Conservation (phyloP, 37 sponge, comb jelly and placozoan genomes). For the Mnemiopsis leidyi region DNA sequence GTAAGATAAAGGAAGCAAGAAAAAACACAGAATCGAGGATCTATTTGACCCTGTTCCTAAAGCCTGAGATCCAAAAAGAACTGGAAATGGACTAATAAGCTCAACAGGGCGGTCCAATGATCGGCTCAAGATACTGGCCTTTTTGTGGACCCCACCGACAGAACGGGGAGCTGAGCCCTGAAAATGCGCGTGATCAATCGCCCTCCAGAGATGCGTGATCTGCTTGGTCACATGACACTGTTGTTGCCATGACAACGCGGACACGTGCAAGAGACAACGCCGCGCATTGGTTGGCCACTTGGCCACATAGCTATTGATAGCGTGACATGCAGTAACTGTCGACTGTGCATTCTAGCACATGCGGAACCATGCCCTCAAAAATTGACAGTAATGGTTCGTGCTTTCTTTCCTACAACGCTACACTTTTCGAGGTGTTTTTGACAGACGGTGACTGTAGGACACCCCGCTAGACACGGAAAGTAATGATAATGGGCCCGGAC, state of each 20-base stretch:
- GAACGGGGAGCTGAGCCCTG: background rate
- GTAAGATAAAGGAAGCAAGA: background rate
- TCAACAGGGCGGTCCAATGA: background rate
- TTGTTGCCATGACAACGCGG: conserved; percentile 27
- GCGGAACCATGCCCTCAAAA: background rate
- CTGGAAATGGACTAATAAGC: background rate
- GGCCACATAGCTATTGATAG: background rate
- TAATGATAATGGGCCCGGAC: background rate
- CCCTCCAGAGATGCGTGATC: conserved; percentile 13
- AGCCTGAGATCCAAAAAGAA: background rate
- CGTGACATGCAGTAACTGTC: background rate
- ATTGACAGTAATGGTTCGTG: background rate
- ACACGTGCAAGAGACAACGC: background rate
- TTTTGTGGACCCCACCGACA: conserved; percentile 4
- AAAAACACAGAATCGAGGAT: background rate
- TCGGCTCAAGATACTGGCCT: background rate
- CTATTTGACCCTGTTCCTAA: background rate
- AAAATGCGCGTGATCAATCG: conserved; percentile 43
- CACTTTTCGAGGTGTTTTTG: background rate
- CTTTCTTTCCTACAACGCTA: background rate
- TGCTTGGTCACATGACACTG: conserved; percentile 54
- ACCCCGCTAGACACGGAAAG: background rate
- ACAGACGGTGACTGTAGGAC: background rate
- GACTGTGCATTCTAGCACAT: background rate
- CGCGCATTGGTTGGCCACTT: background rate